Evolutionary conservation across 2,113 vertebrate genomes (phyloP), one percentile per base, ranked within the genome.

Genomic region (Hyaena hyaena): DNA sequence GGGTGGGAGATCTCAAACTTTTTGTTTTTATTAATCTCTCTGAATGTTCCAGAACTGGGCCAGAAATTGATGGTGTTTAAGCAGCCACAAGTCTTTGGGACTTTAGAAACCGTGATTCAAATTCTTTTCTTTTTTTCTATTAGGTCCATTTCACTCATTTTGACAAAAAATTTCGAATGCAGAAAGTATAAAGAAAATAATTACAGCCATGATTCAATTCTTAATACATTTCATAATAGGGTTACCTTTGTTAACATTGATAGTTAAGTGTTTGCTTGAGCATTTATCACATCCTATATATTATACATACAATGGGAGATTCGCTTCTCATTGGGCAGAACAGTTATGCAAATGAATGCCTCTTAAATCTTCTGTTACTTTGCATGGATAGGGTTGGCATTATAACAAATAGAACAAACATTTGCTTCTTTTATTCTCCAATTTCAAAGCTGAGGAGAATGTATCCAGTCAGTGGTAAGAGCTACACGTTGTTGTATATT

Each of bases 401-500:
- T 43, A 61, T 23, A 94, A 85, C 17, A 96, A 92, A 45, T n/a
- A 83, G 28, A 87, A 65, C 10, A 71, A 77, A 69, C 21, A 55
- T 31, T 82, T 90, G 15, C 21, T 92, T 74, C 19, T 93, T 94
- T 92, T 79, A 82, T 26, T 84, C 10, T 77, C 23, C 26, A 48
- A 5, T 68, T 94, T 93, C 31, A 26, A 96, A 89, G 74, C 14
- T 74, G n/a, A 80, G 50, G 15, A 35, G 55, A 96, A 31, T 85
- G 31, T 24, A 11, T 80, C 39, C 31, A 65, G 45, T 17, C 10
- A 58, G 58, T n/a, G 35, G 15, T n/a, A 90, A 87, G 31, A 83
- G 55, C 10, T 91, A 43, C 21, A 84, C 21, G 9, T 71, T 87
- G 48, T 89, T 94, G 97, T 93, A 69, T 96, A 88, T 93, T 35